Base-by-base conservation (phyloP, 2,797 vertebrate genomes). In the Platalea minor region DNA sequence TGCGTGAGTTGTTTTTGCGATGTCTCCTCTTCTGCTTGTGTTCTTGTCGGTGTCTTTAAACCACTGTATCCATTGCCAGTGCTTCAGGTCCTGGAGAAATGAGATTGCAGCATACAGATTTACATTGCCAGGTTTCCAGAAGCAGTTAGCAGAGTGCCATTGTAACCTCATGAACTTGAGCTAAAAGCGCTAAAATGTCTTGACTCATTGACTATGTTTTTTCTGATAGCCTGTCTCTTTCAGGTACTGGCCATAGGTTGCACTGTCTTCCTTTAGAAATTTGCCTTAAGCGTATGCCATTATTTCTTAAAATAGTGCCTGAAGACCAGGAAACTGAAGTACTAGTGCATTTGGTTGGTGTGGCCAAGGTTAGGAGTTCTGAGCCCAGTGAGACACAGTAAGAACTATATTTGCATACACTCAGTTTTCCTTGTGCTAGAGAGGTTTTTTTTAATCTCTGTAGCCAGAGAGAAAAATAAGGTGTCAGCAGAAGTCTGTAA, bases 1-100 rank as follows among this genome's bases (percentile, higher is more conserved):
- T 98, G 21, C 15, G 99, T 99, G 97, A 98, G 98, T 98, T 75
- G 39, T 19, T 31, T 28, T 51, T 48, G 39, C 54, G 43, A 3
- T 23, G 5, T 39, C 53, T 80, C 17, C 64, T 43, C 0, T 57
- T 48, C 48, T 57, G 29, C 35, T 0, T 26, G 10, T 80, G 16
- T 60, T 92, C 29, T 53, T 70, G 20, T 59, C 5, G 0, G 20
- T 61, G 12, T 43, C 50, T 95, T 50, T 83, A 57, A 68, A 68
- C 56, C n/a, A 5, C 50, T 81, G 21, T 37, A 11, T 64, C 53
- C 26, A 6, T 2, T 91, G n/a, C 21, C 45, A 39, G 45, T 80
- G 61, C 68, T 80, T 80, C 53, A 45, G n/a, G 16, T 80, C 37
- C 41, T 77, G 75, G 45, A 80, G 60, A 83, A 91, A 45, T 16